Conservation (phyloP, 2,113 vertebrate genomes). For the Puma concolor region DNA sequence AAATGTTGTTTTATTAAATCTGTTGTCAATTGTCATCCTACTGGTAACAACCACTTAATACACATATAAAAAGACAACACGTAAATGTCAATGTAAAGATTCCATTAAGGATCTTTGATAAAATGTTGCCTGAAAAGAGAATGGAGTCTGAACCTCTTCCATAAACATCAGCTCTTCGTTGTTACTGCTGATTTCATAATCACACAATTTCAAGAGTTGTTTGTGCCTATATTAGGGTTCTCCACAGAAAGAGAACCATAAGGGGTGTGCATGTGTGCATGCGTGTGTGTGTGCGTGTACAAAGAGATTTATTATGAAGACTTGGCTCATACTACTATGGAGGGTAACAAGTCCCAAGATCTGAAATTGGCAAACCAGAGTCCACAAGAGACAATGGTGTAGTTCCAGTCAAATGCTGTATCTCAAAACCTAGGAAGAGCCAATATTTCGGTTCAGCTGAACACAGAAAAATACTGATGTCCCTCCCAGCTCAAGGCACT, state of each 20-base stretch:
- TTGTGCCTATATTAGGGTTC: not conserved
- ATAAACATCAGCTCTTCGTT: conserved; percentile 10
- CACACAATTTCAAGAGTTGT: not conserved
- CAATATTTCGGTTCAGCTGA: not conserved
- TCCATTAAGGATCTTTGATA: conserved; percentile 24
- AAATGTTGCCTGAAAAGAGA: conserved; percentile 33
- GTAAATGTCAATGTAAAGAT: conserved; percentile 43
- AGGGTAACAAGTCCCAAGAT: not conserved
- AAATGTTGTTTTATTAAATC: not conserved
- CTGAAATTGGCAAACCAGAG: not conserved
- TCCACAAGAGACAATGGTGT: not conserved
- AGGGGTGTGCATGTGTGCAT: not conserved
- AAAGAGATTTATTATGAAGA: conserved; percentile 32
- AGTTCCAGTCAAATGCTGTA: not conserved
- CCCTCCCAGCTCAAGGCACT: not conserved
- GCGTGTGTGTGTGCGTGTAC: not conserved
- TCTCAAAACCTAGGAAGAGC: not conserved
- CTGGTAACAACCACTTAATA: conserved; percentile 67
- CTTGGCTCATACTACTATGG: not conserved
- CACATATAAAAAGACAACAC: not conserved
- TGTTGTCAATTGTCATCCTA: conserved; percentile 71
- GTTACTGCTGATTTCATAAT: conserved; percentile 36
- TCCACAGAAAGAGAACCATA: not conserved
- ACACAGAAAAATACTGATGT: not conserved
- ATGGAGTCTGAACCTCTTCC: not conserved